These are phyloP conservation scores for Drosophila incognita DNA, from an alignment of 2,888 invertebrate genomes.

Conservation along the genomic window DNA sequence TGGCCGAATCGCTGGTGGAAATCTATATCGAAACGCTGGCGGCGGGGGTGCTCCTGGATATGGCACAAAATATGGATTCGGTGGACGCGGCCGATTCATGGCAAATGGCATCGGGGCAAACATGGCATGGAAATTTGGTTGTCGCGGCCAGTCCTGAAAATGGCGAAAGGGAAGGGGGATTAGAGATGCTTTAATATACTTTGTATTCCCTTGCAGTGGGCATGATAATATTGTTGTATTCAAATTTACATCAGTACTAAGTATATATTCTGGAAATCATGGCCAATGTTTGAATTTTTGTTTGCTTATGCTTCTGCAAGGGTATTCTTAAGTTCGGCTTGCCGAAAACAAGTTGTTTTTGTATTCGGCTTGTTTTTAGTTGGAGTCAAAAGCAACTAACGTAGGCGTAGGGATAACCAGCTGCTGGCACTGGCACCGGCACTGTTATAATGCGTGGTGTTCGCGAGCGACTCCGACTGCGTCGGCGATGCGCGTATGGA, in stretches of 20 bases:
- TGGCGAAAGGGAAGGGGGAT: neutral
- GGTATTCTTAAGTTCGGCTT: neutral
- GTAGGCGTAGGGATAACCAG: slow-evolving; percentile 39
- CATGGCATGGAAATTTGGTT: slow-evolving; percentile 39
- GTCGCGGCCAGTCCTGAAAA: slow-evolving; percentile 50
- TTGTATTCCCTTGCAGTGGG: neutral
- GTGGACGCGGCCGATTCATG: slow-evolving; percentile 26
- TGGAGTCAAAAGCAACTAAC: slow-evolving; percentile 26
- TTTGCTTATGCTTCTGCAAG: neutral
- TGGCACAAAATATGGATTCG: slow-evolving; percentile 26
- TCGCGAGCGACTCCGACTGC: slow-evolving; percentile 42
- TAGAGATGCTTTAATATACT: neutral
- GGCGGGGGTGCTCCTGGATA: slow-evolving; percentile 18
- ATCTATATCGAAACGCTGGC: slow-evolving; percentile 17
- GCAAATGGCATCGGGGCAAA: slow-evolving; percentile 39
- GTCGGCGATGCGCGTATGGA: slow-evolving; percentile 10
- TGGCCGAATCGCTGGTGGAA: slow-evolving; percentile 10
- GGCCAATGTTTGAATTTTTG: too few species aligned
- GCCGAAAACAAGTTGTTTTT: neutral
- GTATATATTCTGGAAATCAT: neutral
- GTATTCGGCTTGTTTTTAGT: neutral
- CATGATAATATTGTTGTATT: neutral
- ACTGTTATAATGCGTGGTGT: slow-evolving; percentile 69
- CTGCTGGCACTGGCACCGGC: slow-evolving; percentile 64
- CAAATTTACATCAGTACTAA: neutral